Evolutionary conservation across 2,797 vertebrate species (phyloP).

Genomic region (Pseudochirops cupreus): DNA sequence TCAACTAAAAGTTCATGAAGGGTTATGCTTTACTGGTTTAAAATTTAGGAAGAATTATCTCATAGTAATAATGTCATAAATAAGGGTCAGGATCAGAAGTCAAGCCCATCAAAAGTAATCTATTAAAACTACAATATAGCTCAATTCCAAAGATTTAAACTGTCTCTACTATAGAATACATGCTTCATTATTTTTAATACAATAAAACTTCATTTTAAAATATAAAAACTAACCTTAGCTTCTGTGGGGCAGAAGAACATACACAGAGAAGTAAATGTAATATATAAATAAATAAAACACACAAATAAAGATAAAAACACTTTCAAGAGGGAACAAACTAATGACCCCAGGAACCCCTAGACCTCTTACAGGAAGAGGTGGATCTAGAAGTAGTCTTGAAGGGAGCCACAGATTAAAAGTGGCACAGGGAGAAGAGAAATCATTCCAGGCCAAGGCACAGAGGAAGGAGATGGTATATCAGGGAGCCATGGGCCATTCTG

Average conservation of each 20-base stretch:
- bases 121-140: background rate
- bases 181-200: background rate
- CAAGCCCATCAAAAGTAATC: background rate
- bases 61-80: background rate
- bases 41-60: background rate
- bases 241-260: background rate
- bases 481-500: background rate
- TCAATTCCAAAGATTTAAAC: background rate
- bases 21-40: background rate
- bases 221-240: background rate
- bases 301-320: background rate
- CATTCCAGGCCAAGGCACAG: background rate
- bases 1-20: background rate
- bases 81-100: background rate
- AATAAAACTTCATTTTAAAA: background rate
- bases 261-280: background rate
- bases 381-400: background rate
- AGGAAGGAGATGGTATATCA: background rate
- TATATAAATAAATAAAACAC: background rate
- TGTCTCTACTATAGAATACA: background rate
- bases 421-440: background rate
- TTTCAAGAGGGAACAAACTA: background rate
- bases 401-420: background rate
- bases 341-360: rapidly evolving
- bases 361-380: background rate